Evolutionary conservation across 2,888 invertebrate species (phyloP).

Genomic region (Leucania comma): DNA sequence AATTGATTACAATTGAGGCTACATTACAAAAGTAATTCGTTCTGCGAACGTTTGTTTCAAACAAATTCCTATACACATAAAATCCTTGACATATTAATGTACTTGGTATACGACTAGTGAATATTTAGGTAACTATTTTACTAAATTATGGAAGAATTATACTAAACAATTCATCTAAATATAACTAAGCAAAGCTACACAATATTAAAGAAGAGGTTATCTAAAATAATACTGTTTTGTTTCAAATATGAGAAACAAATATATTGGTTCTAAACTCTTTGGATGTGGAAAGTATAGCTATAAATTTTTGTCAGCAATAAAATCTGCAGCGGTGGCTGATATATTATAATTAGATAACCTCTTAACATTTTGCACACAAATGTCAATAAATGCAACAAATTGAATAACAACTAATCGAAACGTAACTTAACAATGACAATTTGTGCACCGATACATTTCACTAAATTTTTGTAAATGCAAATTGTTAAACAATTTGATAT

Average conservation of each 20-base stretch:
- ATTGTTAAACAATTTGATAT: slow-evolving; percentile 80
- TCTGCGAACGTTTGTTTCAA: slow-evolving; percentile 66
- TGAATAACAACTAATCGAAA: slow-evolving; percentile 62
- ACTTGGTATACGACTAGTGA: slow-evolving; percentile 74
- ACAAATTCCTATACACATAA: slow-evolving; percentile 64
- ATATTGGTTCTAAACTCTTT: slow-evolving; percentile 26
- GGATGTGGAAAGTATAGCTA: slow-evolving; percentile 4
- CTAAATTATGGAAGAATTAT: slow-evolving; percentile 68
- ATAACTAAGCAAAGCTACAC: slow-evolving; percentile 64
- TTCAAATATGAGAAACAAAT: slow-evolving; percentile 5
- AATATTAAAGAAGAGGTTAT: slow-evolving; percentile 42
- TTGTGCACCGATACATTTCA: slow-evolving; percentile 73
- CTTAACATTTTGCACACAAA: slow-evolving; percentile 37
- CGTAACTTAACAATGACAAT: slow-evolving; percentile 67
- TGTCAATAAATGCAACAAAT: slow-evolving; percentile 80
- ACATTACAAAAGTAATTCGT: slow-evolving; percentile 62
- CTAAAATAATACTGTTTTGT: slow-evolving; percentile 19
- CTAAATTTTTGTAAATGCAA: slow-evolving; percentile 72
- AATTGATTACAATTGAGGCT: slow-evolving; percentile 64
- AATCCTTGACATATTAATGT: slow-evolving; percentile 64
- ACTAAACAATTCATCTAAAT: slow-evolving; percentile 67
- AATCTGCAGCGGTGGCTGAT: background rate
- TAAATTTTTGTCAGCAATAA: background rate
- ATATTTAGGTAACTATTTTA: slow-evolving; percentile 64
- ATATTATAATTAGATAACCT: slow-evolving; percentile 43